These are phyloP conservation scores for Dromococcyx pavoninus DNA, from an alignment of 2,797 vertebrate species.

Conservation along the genomic window DNA sequence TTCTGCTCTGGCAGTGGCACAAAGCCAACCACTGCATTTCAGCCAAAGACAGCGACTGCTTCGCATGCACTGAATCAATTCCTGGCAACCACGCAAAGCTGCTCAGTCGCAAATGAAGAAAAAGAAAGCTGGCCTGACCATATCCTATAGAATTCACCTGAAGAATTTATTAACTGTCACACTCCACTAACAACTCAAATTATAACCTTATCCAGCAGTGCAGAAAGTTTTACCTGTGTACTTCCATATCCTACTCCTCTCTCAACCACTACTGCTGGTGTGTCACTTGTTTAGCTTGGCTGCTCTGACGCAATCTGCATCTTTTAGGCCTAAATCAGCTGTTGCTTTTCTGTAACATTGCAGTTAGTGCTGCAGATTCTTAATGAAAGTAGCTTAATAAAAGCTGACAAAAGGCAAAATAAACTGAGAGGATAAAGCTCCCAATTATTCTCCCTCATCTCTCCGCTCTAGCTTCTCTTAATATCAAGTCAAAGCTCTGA, in stretches of 20 bases:
- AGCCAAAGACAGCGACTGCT: rapidly evolving
- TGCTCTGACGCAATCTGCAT: neutral
- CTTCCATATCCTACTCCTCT: neutral
- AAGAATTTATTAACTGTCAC: neutral
- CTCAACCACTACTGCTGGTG: neutral
- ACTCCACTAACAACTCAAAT: neutral
- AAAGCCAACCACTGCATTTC: neutral
- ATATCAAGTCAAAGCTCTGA: neutral
- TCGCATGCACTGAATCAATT: neutral
- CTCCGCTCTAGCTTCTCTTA: neutral
- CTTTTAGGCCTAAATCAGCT: neutral
- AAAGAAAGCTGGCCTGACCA: neutral
- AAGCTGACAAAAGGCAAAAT: neutral
- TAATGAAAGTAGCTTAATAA: neutral
- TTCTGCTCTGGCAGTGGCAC: rapidly evolving
- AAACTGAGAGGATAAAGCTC: neutral
- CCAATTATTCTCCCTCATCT: neutral
- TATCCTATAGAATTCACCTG: neutral
- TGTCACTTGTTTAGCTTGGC: neutral
- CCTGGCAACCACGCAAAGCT: neutral
- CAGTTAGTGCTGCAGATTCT: neutral
- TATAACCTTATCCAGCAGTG: neutral
- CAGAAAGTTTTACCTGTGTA: neutral
- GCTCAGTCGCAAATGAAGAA: neutral
- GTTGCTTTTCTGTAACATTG: neutral